Evolutionary conservation across 2,888 invertebrate genomes (phyloP), one percentile per base, ranked within the genome.

Genomic region (Eucera pruinosa): DNA sequence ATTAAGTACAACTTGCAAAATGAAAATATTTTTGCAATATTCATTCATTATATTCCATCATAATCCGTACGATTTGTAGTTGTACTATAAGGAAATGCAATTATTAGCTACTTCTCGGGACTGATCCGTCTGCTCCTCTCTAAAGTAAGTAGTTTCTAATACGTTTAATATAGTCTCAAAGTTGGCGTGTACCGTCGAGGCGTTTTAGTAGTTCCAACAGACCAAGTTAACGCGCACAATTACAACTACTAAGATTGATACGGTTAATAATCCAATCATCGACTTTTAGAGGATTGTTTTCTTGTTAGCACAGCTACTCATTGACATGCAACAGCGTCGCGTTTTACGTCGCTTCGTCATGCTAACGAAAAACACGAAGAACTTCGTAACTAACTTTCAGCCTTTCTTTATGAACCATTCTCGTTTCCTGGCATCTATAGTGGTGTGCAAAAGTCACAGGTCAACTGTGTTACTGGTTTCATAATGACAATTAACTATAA

Each of bases 81-180:
- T 30, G 20, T 20, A 27, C 13, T 33, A 9, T 13, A 6, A 11
- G n/a, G 11, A 23, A 41, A 41, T 43, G 30, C 23, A 43, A 50
- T 43, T 20, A 11, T 11, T 6, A 5, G 33, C 23, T 43, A 13
- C 33, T 23, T 52, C 23, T 33, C 41, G 33, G 18, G 41, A 50
- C 25, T 33, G 50, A 61, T 52, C 50, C 60, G 18, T 41, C n/a
- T 9, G 23, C 6, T 30, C 50, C 20, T n/a, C 50, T 27, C 20
- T 27, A 41, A n/a, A n/a, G n/a, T n/a, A 52, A 61, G 33, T 33
- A 61, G 50, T 41, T 68, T 43, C 50, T 41, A 43, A 61, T 68
- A 48, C 50, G 33, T 39, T 68, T 61, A 50, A 68, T 33, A 52
- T 33, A 27, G 27, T 20, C 55, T 4, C 0, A 25, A 45, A 66